A percentile compares a stretch with the other conserved stretches of the same genome.
phyloP scores from a whole-genome alignment of 2,113 vertebrate species.

The Cynocephalus volans region DNA sequence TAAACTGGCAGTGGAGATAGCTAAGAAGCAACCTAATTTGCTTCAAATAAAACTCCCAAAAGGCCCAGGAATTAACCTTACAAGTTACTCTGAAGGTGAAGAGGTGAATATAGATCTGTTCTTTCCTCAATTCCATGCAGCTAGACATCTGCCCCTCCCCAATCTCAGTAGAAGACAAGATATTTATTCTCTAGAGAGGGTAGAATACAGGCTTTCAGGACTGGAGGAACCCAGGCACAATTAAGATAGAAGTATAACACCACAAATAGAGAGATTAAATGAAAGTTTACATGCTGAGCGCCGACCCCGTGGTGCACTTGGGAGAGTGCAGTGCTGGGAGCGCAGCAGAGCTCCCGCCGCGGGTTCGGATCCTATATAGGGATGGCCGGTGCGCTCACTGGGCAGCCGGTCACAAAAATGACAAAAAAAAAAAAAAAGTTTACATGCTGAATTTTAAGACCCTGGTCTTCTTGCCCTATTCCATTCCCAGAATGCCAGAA shows the following conservation, averaged over 20 bases:
- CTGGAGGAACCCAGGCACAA: neutral
- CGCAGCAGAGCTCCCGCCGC: too few relatives aligned
- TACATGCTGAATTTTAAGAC: neutral
- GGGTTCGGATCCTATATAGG: too few relatives aligned
- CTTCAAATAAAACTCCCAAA: neutral
- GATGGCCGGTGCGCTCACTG: too few relatives aligned
- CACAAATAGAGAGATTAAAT: neutral
- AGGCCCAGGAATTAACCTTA: neutral
- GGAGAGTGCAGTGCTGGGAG: too few relatives aligned
- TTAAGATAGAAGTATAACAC: neutral
- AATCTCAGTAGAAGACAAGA: neutral
- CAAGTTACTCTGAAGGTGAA: neutral
- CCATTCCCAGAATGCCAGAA: neutral
- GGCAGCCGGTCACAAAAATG: too few relatives aligned
- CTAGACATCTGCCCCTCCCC: neutral
- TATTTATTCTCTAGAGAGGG: neutral
- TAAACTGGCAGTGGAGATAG: neutral
- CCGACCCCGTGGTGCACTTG: too few relatives aligned
- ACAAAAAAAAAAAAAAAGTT: too few relatives aligned
- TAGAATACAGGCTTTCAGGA: slow-evolving; percentile 1
- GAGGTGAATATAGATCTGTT: neutral
- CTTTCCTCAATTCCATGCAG: neutral
- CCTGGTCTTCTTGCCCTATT: neutral
- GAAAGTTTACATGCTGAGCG: neutral
- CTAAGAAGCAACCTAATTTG: neutral